Conservation (phyloP, 1,140 invertebrate genomes). For the Drosophila nikananu region DNA sequence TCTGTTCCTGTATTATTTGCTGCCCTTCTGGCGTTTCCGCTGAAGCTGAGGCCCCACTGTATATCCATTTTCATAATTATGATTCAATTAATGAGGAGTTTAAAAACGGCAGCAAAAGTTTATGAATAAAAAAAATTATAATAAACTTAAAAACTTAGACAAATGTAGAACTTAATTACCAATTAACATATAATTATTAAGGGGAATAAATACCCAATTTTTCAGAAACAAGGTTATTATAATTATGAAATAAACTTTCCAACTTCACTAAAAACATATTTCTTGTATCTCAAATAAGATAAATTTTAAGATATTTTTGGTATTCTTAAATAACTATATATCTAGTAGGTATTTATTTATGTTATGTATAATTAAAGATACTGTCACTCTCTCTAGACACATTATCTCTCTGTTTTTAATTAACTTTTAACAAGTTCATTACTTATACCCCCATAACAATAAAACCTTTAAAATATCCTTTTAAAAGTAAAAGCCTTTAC, state of each 20-base stretch:
- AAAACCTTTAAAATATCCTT: background rate
- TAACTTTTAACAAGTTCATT: background rate
- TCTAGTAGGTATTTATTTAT: background rate
- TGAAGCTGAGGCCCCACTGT: constrained; percentile 4
- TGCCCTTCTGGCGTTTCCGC: constrained; percentile 25
- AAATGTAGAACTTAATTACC: background rate
- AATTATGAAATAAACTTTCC: no score
- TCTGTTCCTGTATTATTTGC: constrained; percentile 34
- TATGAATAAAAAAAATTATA: background rate
- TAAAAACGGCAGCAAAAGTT: background rate
- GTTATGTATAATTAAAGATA: background rate
- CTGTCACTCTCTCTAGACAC: background rate
- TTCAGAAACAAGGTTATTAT: no score
- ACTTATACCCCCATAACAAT: background rate
- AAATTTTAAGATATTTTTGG: background rate
- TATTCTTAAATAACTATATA: background rate
- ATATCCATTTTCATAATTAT: constrained; percentile 23
- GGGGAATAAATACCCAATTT: background rate
- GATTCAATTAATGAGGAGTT: constrained; percentile 28
- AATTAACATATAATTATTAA: no score
- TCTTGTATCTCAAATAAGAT: background rate
- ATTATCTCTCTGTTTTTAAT: background rate
- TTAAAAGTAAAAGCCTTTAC: constrained; percentile 1
- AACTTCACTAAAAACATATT: background rate
- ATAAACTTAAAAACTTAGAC: no score